Percentiles rank a stretch among this genome's conserved stretches.
phyloP scores from a whole-genome alignment of 2,113 vertebrate species.

The Balaeniceps rex region DNA sequence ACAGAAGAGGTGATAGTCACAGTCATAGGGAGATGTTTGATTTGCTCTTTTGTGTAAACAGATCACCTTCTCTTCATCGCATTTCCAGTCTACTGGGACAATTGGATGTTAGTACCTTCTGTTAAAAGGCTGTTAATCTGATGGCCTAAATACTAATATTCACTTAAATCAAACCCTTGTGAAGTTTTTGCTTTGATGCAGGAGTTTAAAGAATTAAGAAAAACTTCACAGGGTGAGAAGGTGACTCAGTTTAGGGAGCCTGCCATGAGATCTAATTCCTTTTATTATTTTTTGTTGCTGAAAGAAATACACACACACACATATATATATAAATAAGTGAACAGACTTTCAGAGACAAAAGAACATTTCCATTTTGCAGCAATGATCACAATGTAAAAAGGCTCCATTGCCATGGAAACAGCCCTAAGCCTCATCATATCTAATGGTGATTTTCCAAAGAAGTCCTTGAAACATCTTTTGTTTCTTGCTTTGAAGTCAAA shows the following conservation, averaged over 20 bases:
- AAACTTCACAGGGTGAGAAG: conserved; percentile 18
- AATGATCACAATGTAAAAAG: conserved; percentile 68
- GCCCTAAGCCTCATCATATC: conserved; percentile 59
- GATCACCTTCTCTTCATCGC: background rate
- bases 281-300: conserved; percentile 32
- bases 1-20: background rate
- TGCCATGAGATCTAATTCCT: conserved; percentile 22
- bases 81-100: background rate
- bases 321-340: conserved; percentile 45
- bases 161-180: conserved; percentile 14
- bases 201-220: conserved; percentile 31
- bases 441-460: conserved; percentile 69
- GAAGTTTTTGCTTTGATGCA: conserved; percentile 23
- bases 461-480: conserved; percentile 73
- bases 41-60: background rate
- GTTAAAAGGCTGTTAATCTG: conserved; percentile 19
- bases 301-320: conserved; percentile 1
- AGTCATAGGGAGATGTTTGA: background rate
- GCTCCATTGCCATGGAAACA: conserved; percentile 73
- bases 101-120: background rate
- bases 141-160: conserved; percentile 6
- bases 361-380: conserved; percentile 70
- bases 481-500: conserved; percentile 68
- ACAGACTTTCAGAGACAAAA: conserved; percentile 66
- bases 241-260: conserved; percentile 12